phyloP scores from a whole-genome alignment of 2,113 vertebrate species.

The Albula glossodonta region DNA sequence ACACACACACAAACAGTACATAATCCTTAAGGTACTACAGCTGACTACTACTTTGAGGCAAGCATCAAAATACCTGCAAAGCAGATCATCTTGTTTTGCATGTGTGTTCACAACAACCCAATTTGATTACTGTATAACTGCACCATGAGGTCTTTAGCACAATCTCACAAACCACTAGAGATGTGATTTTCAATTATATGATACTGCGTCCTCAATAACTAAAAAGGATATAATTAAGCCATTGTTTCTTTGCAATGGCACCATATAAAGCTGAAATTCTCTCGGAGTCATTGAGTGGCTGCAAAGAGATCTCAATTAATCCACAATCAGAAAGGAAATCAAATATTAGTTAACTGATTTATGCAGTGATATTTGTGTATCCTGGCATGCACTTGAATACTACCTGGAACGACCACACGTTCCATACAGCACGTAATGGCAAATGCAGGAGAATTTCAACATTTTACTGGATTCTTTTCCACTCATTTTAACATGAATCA shows the following conservation, averaged over 20 bases:
- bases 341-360: neutral
- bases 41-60: neutral
- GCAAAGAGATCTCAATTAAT: neutral
- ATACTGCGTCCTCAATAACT: no score
- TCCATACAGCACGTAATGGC: no score
- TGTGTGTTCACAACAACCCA: neutral
- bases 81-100: neutral
- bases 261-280: neutral
- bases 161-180: no score
- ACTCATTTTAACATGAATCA: no score
- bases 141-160: no score
- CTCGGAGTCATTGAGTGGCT: neutral
- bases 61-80: neutral
- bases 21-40: neutral
- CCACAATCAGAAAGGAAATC: neutral
- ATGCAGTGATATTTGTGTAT: neutral
- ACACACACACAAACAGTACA: conserved; percentile 7
- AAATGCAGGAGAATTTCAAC: neutral
- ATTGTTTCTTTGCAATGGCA: no score
- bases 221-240: no score
- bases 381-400: neutral
- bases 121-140: neutral
- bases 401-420: neutral
- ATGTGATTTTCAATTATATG: no score
- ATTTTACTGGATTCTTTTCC: neutral